These are phyloP conservation scores for Ochotona princeps DNA, from an alignment of 2,113 vertebrate species.

Conservation along the genomic window DNA sequence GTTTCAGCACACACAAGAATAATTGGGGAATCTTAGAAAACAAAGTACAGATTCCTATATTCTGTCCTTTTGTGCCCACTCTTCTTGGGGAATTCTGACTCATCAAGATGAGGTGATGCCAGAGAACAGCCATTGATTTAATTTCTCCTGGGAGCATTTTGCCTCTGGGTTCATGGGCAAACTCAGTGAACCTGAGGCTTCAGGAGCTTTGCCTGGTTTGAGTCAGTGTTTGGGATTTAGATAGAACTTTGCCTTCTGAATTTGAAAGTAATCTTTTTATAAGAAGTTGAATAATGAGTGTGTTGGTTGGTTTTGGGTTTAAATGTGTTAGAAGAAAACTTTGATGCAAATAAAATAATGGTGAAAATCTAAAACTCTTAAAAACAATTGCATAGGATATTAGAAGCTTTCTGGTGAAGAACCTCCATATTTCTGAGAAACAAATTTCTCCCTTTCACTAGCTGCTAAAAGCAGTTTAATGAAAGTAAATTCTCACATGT, in stretches of 20 bases:
- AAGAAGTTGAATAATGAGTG: neutral
- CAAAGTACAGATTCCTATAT: neutral
- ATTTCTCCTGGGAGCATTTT: neutral
- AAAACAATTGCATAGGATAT: neutral
- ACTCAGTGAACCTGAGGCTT: neutral
- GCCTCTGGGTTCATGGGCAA: neutral
- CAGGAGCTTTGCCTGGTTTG: neutral
- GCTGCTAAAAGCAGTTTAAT: neutral
- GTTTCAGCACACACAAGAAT: neutral
- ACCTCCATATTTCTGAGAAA: neutral
- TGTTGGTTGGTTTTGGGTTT: neutral
- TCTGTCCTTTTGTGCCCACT: neutral
- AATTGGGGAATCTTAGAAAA: neutral
- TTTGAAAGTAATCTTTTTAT: conserved; percentile 26
- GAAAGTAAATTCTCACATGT: neutral
- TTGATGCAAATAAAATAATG: neutral
- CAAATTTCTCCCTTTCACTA: neutral
- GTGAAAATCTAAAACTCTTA: conserved; percentile 39
- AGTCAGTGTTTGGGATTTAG: neutral
- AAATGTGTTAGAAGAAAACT: conserved; percentile 26
- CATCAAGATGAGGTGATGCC: neutral
- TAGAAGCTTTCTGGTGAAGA: neutral
- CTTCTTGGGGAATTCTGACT: neutral
- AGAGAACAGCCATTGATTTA: neutral
- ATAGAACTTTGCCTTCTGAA: neutral